These are phyloP conservation scores for Oryzias sinensis DNA, from an alignment of 2,797 vertebrate genomes.

Conservation along the genomic window DNA sequence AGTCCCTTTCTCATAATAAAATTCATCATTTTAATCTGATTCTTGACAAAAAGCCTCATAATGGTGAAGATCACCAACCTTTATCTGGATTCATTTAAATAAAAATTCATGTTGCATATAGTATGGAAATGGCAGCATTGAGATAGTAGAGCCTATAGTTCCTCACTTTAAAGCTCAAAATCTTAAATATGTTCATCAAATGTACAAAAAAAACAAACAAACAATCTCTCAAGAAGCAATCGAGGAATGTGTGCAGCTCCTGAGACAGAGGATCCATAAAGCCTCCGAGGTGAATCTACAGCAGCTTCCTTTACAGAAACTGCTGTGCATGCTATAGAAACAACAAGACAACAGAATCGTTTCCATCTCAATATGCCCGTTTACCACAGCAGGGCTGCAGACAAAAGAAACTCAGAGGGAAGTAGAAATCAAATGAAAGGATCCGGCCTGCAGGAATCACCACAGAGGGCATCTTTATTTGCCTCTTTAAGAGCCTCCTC, in stretches of 20 bases:
- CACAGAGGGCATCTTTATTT: slow-evolving; percentile 53
- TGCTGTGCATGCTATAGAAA: neutral
- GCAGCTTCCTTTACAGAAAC: slow-evolving; percentile 26
- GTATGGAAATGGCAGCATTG: neutral
- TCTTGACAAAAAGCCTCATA: too few relatives aligned
- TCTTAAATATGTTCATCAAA: slow-evolving; percentile 5
- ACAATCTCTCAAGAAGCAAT: slow-evolving; percentile 27
- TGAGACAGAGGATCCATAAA: slow-evolving; percentile 49
- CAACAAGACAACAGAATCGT: slow-evolving; percentile 6
- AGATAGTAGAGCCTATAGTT: slow-evolving; percentile 13
- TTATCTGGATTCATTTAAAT: too few relatives aligned
- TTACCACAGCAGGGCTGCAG: slow-evolving; percentile 31
- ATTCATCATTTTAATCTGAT: too few relatives aligned
- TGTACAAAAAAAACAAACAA: slow-evolving; percentile 49
- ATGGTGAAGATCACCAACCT: too few relatives aligned
- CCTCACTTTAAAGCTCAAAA: neutral
- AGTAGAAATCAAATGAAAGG: slow-evolving; percentile 40
- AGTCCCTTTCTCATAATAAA: too few relatives aligned
- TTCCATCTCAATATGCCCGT: slow-evolving; percentile 16
- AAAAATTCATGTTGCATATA: too few relatives aligned
- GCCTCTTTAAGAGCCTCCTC: slow-evolving; percentile 50
- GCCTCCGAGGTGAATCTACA: slow-evolving; percentile 57
- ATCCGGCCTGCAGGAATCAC: slow-evolving; percentile 48
- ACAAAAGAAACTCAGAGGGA: slow-evolving; percentile 23
- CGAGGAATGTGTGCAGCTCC: slow-evolving; percentile 35